A percentile compares a stretch with the other conserved stretches of the same genome.
Conservation (phyloP, 2,888 invertebrate species). For the Geotrupes spiniger region DNA sequence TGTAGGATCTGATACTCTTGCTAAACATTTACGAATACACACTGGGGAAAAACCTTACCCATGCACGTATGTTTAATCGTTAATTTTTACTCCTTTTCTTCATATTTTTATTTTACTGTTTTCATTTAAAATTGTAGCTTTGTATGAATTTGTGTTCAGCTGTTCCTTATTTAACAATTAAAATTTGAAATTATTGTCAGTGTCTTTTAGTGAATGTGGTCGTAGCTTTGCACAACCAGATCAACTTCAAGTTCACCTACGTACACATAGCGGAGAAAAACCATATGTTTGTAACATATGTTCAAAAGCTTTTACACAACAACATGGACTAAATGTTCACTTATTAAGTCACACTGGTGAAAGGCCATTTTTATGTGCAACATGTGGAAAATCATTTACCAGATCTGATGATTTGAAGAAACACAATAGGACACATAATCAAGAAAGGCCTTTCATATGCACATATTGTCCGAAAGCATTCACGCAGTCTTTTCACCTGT, state of each 20-base stretch:
- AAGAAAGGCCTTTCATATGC: conserved; percentile 38
- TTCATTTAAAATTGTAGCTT: too few species aligned
- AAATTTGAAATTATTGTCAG: neutral
- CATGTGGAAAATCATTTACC: conserved; percentile 38
- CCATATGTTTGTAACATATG: conserved; percentile 39
- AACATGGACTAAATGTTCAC: conserved; percentile 40
- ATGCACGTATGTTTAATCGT: conserved; percentile 26
- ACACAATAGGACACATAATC: conserved; percentile 36
- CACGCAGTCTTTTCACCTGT: conserved; percentile 31
- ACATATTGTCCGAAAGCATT: conserved; percentile 32
- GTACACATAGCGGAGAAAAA: conserved; percentile 33
- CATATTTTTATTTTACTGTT: conserved; percentile 2
- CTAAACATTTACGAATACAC: conserved; percentile 29
- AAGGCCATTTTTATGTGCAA: conserved; percentile 35
- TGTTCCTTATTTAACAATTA: conserved; percentile 1
- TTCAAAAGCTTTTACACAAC: conserved; percentile 39
- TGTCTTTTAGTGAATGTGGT: conserved; percentile 28
- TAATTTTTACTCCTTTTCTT: neutral
- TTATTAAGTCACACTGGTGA: conserved; percentile 40
- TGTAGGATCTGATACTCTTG: conserved; percentile 28
- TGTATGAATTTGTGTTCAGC: too few species aligned
- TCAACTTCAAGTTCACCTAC: conserved; percentile 34
- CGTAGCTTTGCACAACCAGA: conserved; percentile 34
- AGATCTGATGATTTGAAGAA: conserved; percentile 38
- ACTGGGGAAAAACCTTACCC: conserved; percentile 26